phyloP scores from a whole-genome alignment of 1,140 invertebrate genomes.

The Bombus balteatus region DNA sequence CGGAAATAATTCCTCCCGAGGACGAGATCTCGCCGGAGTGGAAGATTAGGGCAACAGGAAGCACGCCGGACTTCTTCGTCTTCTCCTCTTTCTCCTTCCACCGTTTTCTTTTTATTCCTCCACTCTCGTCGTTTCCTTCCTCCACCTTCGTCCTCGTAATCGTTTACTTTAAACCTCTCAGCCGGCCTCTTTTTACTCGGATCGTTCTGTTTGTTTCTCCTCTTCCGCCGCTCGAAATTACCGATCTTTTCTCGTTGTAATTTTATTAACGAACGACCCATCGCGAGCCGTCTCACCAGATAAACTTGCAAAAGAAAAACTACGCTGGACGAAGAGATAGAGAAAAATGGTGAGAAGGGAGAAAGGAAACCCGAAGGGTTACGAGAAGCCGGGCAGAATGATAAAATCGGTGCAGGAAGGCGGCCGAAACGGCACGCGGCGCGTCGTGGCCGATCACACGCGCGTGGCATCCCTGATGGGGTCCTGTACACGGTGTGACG shows the following conservation, averaged over 20 bases:
- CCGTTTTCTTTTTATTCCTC: background rate
- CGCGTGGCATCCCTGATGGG: slow-evolving; percentile 76
- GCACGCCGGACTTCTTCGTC: slow-evolving; percentile 25
- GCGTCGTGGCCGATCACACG: slow-evolving; percentile 71
- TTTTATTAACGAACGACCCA: slow-evolving; percentile 1
- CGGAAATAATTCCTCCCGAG: slow-evolving; percentile 68
- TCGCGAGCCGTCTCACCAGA: too few relatives aligned
- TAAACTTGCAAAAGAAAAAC: too few relatives aligned
- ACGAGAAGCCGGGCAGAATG: slow-evolving; percentile 58
- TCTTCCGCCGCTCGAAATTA: background rate
- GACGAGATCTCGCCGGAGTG: slow-evolving; percentile 27
- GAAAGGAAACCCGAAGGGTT: slow-evolving; percentile 66
- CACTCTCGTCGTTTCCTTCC: background rate
- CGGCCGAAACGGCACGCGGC: slow-evolving; percentile 68
- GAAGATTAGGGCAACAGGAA: slow-evolving; percentile 52
- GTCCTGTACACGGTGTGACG: slow-evolving; percentile 20
- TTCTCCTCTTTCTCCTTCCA: background rate
- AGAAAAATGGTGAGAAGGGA: slow-evolving; percentile 58
- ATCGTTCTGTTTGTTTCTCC: slow-evolving; percentile 37
- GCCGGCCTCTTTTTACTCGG: slow-evolving; percentile 5
- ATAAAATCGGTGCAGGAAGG: slow-evolving; percentile 72
- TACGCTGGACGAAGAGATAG: too few relatives aligned
- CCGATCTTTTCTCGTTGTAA: background rate
- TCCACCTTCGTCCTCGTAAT: background rate
- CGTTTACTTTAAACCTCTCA: slow-evolving; percentile 23